A percentile compares a stretch with the other conserved stretches of the same genome.
Evolutionary conservation across 2,888 invertebrate genomes (phyloP).

Genomic region (Ophion slaviceki): DNA sequence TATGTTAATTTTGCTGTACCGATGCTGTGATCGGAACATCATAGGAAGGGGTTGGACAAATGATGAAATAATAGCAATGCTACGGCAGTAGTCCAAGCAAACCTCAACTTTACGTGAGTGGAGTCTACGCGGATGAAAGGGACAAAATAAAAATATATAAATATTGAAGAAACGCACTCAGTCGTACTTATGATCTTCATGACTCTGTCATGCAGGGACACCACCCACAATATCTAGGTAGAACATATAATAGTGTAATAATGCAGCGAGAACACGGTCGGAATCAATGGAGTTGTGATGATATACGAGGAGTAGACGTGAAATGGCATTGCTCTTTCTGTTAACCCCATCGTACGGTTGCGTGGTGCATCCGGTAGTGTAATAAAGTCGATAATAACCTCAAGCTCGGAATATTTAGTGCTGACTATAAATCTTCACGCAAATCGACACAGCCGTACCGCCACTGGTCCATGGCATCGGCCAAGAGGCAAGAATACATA

Average conservation of each 20-base stretch:
- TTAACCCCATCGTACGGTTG: conserved; percentile 76
- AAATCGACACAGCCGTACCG: conserved; percentile 77
- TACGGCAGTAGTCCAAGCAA: neutral
- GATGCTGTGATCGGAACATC: too few relatives aligned
- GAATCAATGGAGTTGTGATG: conserved; percentile 79
- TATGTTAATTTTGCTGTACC: too few relatives aligned
- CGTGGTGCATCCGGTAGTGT: conserved; percentile 75
- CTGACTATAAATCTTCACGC: conserved; percentile 79
- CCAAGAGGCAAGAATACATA: conserved; percentile 70
- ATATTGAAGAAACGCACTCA: conserved; percentile 28
- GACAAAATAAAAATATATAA: conserved; percentile 16
- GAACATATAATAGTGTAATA: conserved; percentile 41
- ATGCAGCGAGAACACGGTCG: conserved; percentile 54
- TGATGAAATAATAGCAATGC: too few relatives aligned
- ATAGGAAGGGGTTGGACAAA: too few relatives aligned
- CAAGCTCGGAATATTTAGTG: conserved; percentile 80
- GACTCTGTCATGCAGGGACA: neutral
- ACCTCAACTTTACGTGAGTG: neutral
- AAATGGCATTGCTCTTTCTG: conserved; percentile 78
- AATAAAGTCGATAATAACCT: conserved; percentile 81
- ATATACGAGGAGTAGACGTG: conserved; percentile 79
- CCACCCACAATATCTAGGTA: neutral
- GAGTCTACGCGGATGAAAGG: neutral
- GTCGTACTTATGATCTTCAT: conserved; percentile 34
- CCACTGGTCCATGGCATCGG: conserved; percentile 73